These are phyloP conservation scores for Mohoua ochrocephala DNA, from an alignment of 2,113 vertebrate genomes.

Conservation along the genomic window DNA sequence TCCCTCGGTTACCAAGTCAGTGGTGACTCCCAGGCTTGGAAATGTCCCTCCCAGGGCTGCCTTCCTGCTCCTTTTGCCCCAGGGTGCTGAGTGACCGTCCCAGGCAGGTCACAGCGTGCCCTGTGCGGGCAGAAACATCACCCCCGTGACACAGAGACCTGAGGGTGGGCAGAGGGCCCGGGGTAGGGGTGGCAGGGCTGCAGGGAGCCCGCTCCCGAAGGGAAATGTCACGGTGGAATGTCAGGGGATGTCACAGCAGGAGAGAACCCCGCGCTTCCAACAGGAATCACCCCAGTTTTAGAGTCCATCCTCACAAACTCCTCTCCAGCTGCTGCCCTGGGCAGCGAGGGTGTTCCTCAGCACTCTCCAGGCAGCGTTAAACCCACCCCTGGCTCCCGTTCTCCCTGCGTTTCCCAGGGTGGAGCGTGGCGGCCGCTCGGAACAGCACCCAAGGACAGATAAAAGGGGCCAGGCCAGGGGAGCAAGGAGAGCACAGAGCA, in stretches of 20 bases:
- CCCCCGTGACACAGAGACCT: not conserved
- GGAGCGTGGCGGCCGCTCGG: not conserved
- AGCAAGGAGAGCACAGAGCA: not conserved
- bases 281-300: not conserved
- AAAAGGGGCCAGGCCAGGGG: not conserved
- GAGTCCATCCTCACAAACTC: not conserved
- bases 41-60: not conserved
- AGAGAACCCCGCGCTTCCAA: not conserved
- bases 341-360: fast-evolving
- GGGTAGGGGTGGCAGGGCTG: too few species aligned
- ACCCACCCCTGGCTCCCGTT: not conserved
- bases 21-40: not conserved
- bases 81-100: not conserved
- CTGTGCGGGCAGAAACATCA: not conserved
- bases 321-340: not conserved
- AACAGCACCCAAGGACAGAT: not conserved
- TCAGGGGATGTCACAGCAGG: not conserved
- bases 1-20: not conserved
- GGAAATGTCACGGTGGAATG: not conserved
- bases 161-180: not conserved
- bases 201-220: not conserved
- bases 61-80: not conserved
- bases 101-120: not conserved
- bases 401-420: not conserved
- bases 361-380: not conserved